Base-by-base conservation (phyloP, 2,113 vertebrate species). In the Datnioides undecimradiatus region DNA sequence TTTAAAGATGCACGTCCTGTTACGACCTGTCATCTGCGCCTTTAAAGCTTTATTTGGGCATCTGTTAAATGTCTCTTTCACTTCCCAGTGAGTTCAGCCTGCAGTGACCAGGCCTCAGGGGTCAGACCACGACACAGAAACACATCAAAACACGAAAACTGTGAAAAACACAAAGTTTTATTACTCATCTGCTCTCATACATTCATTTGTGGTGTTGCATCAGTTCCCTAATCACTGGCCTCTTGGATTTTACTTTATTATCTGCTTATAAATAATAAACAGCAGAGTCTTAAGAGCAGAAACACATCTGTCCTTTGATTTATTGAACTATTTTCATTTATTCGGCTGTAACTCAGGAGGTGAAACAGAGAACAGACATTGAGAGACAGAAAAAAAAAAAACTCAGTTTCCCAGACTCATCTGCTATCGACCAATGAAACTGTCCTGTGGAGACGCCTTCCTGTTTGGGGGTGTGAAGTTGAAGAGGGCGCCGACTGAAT, bases 391-490 rank as follows among this genome's bases (percentile, higher is more conserved):
- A 45, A 59, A 40, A 59, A 43, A 65, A 71, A 79, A 76, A 63
- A 85, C 79, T 86, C 78, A 2, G 52, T 84, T 87, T 91, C 86
- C 81, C 85, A 83, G 81, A 80, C 55, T 58, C 62, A 59, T 79
- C 84, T 67, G 85, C 87, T 73, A 74, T 66, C 86, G 74, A 89
- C 93, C 92, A 93, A 91, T 92, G 88, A 91, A 86, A 85, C 51
- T 62, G 80, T 49, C 64, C 49, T 74, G 80, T 86, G 82, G 79
- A 87, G 70, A 91, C 72, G 62, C 52, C 85, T 88, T 90, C 87
- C 84, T 91, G 59, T 89, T 91, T 91, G 25, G 75, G 84, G 87
- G 76, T 88, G 75, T 82, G 51, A 83, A 88, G 82, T 80, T 83
- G 78, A 92, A 84, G 74, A 82, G 71, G 49, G 27, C 10, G 43